Base-by-base conservation (phyloP, 2,113 vertebrate genomes). In the Penelope pileata region DNA sequence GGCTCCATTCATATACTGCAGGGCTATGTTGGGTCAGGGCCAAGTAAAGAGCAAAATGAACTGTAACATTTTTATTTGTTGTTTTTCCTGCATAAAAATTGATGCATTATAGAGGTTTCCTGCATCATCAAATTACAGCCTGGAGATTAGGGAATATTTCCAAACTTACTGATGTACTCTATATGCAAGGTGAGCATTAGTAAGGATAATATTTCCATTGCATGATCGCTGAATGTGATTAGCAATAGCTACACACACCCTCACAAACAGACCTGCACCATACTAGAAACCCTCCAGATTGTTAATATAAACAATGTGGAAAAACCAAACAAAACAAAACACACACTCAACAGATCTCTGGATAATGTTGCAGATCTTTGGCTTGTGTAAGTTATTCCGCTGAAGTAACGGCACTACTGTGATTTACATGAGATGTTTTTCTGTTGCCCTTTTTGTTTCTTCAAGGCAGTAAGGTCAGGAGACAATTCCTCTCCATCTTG, bases 351-450 rank as follows among this genome's bases (percentile, higher is more conserved):
- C 86, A 84, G 77, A 60, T 47, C 70, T 82, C 43, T 85, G 78
- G 74, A 77, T 90, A 70, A 77, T 1, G 7, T 45, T 58, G 54
- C 58, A 94, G 54, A 69, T 43, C 29, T 92, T 62, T 30, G 42
- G 18, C 36, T 91, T 50, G 22, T 0, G 0, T 45, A 66, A 83
- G 2, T 77, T 94, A 73, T 93, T 95, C 75, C 82, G 63, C 54
- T 94, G 67, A 90, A 87, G 87, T 87, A 87, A 95, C 7, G 3
- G 75, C 45, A 94, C 40, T 38, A 27, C 45, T 45, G 36, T 92
- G 62, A 95, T 80, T 92, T 62, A 69, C 30, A 87, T 19, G 62
- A 89, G 76, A 54, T 72, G 32, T 58, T 58, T 22, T 58, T 21
- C 54, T n/a, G 12, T n/a, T n/a, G 54, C 11, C 32, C 21, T n/a